These are phyloP conservation scores for Petrolisthes manimaculis DNA, from an alignment of 2,888 invertebrate species.

Conservation along the genomic window DNA sequence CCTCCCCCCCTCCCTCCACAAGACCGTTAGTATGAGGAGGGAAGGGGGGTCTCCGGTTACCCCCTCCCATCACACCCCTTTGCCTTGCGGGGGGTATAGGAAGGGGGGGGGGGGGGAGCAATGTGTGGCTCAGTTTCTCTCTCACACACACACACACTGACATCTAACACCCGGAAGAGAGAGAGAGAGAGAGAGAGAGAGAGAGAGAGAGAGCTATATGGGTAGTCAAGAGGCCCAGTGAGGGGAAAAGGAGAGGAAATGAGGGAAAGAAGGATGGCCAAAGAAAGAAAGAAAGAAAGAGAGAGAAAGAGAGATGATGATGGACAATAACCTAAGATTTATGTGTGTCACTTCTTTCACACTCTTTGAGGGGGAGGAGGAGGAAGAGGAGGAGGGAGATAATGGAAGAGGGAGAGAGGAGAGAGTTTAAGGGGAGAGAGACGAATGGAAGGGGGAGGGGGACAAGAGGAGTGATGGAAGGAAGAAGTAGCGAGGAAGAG, in stretches of 20 bases:
- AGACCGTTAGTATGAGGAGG: not conserved
- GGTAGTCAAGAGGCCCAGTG: not conserved
- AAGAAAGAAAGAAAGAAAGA: not conserved
- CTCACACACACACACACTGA: not conserved
- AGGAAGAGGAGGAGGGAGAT: not conserved
- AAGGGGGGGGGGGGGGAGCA: not conserved
- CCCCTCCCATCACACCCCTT: not conserved
- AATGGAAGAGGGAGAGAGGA: not conserved
- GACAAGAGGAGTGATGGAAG: not conserved
- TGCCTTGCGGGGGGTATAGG: not conserved
- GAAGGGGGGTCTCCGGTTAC: not conserved
- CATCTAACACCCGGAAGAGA: conserved; percentile 1
- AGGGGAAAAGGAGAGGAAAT: not conserved
- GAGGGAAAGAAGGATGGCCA: not conserved
- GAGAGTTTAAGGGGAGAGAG: not conserved
- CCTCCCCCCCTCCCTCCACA: not conserved
- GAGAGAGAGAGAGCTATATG: not conserved
- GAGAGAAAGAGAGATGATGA: not conserved
- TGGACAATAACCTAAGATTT: not conserved
- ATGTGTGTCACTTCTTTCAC: too few relatives aligned
- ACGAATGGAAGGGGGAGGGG: not conserved
- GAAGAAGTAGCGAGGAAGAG: not conserved
- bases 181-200: conserved; percentile 28
- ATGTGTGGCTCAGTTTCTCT: not conserved
- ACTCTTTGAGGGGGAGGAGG: not conserved